Evolutionary conservation across 2,888 invertebrate species (phyloP).

Genomic region (Dysmachus trigonus): DNA sequence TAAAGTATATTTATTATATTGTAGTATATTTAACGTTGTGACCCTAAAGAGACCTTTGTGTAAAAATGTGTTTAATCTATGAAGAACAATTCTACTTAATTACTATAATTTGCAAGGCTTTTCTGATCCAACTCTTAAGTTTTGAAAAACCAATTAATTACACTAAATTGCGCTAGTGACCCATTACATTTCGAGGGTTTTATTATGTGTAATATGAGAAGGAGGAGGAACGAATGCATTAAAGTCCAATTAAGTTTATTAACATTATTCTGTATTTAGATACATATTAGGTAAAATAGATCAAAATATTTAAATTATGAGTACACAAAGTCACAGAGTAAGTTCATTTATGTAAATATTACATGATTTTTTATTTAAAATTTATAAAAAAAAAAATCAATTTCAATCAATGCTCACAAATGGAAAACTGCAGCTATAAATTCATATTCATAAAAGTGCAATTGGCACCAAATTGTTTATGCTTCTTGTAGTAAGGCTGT

Average conservation of each 20-base stretch:
- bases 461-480: not conserved
- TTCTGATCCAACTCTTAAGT: not conserved
- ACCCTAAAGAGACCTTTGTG: not conserved
- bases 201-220: not conserved
- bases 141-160: not conserved
- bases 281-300: not conserved
- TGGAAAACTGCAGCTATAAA: not conserved
- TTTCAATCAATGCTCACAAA: not conserved
- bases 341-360: not conserved
- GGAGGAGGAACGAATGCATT: constrained; percentile 15
- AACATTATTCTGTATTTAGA: not conserved
- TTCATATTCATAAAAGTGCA: not conserved
- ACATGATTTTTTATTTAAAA: not conserved
- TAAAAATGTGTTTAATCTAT: not conserved
- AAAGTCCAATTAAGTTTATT: not conserved
- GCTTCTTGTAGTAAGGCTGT: too few relatives aligned
- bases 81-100: not conserved
- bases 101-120: not conserved
- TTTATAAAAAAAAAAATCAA: not conserved
- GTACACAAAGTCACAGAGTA: not conserved
- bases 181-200: not conserved
- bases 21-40: not conserved
- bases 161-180: not conserved
- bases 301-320: not conserved
- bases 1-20: not conserved